Evolutionary conservation across 2,113 vertebrate genomes (phyloP).

Genomic region (Dipodomys ordii): DNA sequence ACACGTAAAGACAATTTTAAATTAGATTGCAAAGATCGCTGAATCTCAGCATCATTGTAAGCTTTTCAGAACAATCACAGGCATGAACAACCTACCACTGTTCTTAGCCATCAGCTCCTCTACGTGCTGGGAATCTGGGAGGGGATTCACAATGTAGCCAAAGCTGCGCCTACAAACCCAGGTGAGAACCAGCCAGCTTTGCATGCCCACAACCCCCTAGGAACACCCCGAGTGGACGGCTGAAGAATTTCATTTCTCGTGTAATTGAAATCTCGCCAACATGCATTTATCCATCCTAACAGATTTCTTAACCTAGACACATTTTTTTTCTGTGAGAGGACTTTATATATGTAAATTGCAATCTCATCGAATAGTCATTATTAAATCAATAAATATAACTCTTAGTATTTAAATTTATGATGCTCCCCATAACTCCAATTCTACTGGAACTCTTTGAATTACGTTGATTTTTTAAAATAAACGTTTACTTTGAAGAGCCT

Average conservation of each 20-base stretch:
- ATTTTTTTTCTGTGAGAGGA: background rate
- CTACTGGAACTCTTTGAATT: no score
- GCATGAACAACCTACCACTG: background rate
- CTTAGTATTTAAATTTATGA: background rate
- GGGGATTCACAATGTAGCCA: no score
- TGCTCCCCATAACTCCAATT: no score
- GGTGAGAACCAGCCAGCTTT: no score
- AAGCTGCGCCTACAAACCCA: no score
- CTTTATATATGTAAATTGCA: constrained; percentile 12
- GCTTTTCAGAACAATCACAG: background rate
- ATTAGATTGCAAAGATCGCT: background rate
- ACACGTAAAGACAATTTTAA: background rate
- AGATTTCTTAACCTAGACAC: background rate
- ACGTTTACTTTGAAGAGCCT: background rate
- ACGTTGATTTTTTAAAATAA: no score
- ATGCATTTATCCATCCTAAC: constrained; percentile 7
- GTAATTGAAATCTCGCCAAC: constrained; percentile 5
- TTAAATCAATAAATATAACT: no score
- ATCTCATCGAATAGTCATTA: background rate
- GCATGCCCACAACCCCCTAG: no score
- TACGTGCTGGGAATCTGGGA: no score
- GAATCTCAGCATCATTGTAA: background rate
- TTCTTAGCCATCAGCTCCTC: no score
- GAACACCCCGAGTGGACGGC: background rate
- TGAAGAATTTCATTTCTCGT: background rate